These are phyloP conservation scores for Halcyon chelicuti DNA, from an alignment of 2,797 vertebrate species.

Conservation along the genomic window DNA sequence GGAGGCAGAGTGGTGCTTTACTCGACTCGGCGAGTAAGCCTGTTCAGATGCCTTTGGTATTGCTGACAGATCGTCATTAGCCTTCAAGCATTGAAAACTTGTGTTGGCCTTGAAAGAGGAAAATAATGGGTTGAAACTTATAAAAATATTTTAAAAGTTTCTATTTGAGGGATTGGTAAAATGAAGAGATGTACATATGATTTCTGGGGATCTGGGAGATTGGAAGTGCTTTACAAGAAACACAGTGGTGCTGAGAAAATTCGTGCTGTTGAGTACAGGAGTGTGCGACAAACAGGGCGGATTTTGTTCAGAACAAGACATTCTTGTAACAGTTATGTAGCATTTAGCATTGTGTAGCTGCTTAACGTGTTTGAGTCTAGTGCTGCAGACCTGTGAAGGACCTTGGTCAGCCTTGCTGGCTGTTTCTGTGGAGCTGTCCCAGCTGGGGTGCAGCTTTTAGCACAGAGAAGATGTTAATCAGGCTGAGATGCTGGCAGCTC, in stretches of 20 bases:
- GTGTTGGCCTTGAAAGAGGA: neutral
- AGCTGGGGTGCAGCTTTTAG: neutral
- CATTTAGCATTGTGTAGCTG: neutral
- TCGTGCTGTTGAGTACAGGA: neutral
- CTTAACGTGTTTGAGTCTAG: neutral
- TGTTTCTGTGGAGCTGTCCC: neutral
- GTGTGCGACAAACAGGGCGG: neutral
- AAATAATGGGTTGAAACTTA: neutral
- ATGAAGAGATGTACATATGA: neutral
- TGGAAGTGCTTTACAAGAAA: neutral
- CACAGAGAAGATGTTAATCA: neutral
- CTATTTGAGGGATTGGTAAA: neutral
- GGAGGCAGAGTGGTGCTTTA: neutral
- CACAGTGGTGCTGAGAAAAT: neutral
- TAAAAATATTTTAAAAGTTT: neutral
- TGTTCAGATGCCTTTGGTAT: neutral
- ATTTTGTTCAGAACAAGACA: accelerated
- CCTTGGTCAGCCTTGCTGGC: neutral
- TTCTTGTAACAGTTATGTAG: neutral
- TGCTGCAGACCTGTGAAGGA: neutral
- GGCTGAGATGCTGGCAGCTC: neutral
- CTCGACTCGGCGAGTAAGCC: neutral
- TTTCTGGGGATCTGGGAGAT: neutral
- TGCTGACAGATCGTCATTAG: neutral
- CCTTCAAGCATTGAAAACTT: neutral